Conservation (phyloP, 23 tunicate species). For the Oikopleura albicans region DNA sequence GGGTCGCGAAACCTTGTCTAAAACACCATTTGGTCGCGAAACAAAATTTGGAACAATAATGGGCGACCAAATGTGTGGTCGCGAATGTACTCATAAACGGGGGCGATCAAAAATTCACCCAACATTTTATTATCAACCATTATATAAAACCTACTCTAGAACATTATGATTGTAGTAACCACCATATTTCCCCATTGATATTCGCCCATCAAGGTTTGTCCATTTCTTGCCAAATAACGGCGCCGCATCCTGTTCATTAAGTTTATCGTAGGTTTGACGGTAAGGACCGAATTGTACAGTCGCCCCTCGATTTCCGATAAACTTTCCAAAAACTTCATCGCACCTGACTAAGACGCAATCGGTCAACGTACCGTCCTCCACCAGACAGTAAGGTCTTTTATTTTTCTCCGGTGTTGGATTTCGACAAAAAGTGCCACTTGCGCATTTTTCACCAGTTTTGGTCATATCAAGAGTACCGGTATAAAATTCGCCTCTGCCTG, state of each 20-base stretch:
- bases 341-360: neutral
- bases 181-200: neutral
- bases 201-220: neutral
- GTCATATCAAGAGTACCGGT: neutral
- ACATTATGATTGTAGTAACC: too few species aligned
- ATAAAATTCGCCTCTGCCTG: neutral
- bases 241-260: neutral
- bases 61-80: too few species aligned
- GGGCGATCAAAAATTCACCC: too few species aligned
- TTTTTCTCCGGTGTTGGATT: neutral
- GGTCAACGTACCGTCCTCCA: neutral
- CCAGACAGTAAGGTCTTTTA: neutral
- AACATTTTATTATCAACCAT: too few species aligned
- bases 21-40: too few species aligned
- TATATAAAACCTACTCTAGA: too few species aligned
- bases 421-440: slow-evolving; percentile 1
- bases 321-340: neutral
- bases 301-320: slow-evolving; percentile 7
- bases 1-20: too few species aligned
- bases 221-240: neutral
- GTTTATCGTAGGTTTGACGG: neutral
- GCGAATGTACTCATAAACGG: too few species aligned
- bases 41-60: too few species aligned
- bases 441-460: neutral
- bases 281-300: neutral